phyloP scores from a whole-genome alignment of 2,888 invertebrate genomes.

The Netelia fuscicornis region DNA sequence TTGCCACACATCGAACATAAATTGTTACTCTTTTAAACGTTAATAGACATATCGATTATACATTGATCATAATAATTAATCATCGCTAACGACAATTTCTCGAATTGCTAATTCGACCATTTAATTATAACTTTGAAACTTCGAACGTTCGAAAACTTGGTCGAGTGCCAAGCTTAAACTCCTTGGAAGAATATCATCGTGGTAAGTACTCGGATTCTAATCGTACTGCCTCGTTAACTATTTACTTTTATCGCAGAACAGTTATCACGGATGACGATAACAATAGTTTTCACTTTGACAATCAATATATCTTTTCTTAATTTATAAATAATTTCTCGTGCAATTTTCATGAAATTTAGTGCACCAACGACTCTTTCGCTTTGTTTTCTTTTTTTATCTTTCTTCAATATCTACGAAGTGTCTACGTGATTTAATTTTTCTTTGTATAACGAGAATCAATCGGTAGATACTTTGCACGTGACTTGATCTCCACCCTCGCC shows the following conservation, averaged over 20 bases:
- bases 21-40: neutral
- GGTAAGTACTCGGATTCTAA: constrained; percentile 3
- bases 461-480: neutral
- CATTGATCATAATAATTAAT: constrained; percentile 3
- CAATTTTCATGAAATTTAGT: neutral
- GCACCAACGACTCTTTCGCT: neutral
- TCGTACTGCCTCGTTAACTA: neutral
- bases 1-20: neutral
- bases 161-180: neutral
- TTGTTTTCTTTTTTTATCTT: neutral
- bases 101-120: constrained; percentile 23
- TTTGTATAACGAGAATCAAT: constrained; percentile 1
- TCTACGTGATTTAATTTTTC: constrained; percentile 8
- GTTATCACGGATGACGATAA: neutral
- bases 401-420: constrained; percentile 19
- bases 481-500: constrained; percentile 26
- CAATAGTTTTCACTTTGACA: neutral
- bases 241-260: neutral
- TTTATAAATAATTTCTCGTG: neutral
- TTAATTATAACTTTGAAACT: neutral
- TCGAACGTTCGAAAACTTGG: neutral
- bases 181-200: constrained; percentile 27
- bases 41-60: neutral
- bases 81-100: neutral
- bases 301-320: too few relatives aligned